phyloP scores from a whole-genome alignment of 2,113 vertebrate species.

The Hucho hucho region DNA sequence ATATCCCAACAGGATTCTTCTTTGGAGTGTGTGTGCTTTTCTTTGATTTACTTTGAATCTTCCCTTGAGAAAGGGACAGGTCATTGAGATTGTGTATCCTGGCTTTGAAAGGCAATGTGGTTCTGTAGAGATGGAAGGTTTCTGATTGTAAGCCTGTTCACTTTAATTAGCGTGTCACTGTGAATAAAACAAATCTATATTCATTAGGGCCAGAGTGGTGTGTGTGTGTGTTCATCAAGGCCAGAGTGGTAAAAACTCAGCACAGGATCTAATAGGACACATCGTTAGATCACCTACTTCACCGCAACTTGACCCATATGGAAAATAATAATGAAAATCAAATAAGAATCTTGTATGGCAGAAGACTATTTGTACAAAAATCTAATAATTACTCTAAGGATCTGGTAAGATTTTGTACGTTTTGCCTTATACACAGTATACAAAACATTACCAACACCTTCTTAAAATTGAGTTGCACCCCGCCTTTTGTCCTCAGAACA shows the following conservation, averaged over 20 bases:
- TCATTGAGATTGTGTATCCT: slow-evolving; percentile 23
- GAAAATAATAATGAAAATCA: no score
- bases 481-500: no score
- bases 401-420: no score
- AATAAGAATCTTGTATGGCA: no score
- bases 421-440: no score
- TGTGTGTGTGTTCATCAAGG: slow-evolving; percentile 1
- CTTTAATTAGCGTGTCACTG: slow-evolving; percentile 46
- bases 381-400: no score
- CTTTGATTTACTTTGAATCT: slow-evolving; percentile 48
- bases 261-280: no score
- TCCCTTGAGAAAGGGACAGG: slow-evolving; percentile 5
- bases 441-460: no score
- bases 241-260: no score
- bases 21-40: slow-evolving; percentile 1
- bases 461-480: no score
- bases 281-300: not conserved
- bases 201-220: slow-evolving; percentile 8
- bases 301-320: not conserved
- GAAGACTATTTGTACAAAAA: no score
- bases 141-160: slow-evolving; percentile 30
- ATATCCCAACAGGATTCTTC: slow-evolving; percentile 15
- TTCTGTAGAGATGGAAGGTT: slow-evolving; percentile 22
- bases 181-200: slow-evolving; percentile 14
- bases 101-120: slow-evolving; percentile 28